These are phyloP conservation scores for Phymanthus crucifer DNA, from an alignment of 92 coral and sea anemone species.

Conservation along the genomic window DNA sequence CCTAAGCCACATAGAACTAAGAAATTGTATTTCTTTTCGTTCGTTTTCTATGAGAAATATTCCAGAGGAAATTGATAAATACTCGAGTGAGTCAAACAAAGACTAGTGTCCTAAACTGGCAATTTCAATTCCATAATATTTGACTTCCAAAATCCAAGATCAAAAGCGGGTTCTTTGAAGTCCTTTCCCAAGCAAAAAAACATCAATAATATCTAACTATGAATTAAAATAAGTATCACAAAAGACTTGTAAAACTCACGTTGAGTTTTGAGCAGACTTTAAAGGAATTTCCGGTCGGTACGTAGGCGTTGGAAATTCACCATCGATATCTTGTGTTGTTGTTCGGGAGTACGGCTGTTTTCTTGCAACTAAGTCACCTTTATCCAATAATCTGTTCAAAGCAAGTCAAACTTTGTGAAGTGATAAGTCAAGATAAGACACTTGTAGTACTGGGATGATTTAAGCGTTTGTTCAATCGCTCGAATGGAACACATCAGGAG, in stretches of 20 bases:
- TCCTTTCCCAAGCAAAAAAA: neutral
- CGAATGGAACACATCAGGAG: neutral
- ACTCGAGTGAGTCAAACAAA: neutral
- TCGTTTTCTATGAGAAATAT: neutral
- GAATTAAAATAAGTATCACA: neutral
- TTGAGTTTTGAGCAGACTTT: conserved; percentile 6
- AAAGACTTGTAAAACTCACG: conserved; percentile 21
- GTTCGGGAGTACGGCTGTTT: neutral
- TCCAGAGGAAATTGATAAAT: neutral
- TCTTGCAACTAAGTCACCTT: neutral
- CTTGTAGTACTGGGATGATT: neutral
- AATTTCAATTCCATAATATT: neutral
- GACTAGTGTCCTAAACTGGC: neutral
- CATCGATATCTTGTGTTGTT: neutral
- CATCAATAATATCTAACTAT: neutral
- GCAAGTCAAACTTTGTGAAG: neutral
- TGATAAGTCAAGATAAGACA: neutral
- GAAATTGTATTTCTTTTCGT: neutral
- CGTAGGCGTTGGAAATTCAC: conserved; percentile 22
- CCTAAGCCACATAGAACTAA: neutral
- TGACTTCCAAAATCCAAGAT: neutral
- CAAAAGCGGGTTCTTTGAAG: neutral
- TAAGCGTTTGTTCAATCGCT: neutral
- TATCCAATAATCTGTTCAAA: neutral
- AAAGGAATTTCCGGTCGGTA: neutral